Conservation (phyloP, 2,113 vertebrate genomes). For the Charina bottae region DNA sequence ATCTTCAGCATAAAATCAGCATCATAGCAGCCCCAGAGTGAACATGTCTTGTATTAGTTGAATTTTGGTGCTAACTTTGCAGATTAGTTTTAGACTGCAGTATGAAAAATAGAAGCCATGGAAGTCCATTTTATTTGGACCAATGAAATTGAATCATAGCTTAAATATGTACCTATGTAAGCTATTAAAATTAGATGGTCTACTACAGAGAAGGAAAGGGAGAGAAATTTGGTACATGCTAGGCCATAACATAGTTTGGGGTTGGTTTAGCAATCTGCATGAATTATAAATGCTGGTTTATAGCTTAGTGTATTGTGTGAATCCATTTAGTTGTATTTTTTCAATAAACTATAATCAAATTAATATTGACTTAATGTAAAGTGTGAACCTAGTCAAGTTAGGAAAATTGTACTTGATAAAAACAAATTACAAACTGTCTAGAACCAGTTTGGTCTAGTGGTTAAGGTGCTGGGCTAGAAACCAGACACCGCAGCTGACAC, state of each 20-base stretch:
- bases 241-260: neutral
- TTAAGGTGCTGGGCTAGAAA: no score
- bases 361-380: neutral
- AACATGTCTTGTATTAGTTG: neutral
- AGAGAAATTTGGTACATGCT: neutral
- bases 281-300: neutral
- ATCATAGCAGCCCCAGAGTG: neutral
- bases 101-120: neutral
- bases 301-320: neutral
- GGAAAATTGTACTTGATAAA: neutral
- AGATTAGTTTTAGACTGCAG: neutral
- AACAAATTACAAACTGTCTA: slow-evolving; percentile 7
- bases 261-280: neutral
- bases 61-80: neutral
- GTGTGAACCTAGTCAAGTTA: neutral
- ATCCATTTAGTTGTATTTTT: neutral
- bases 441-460: no score
- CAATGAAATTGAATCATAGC: slow-evolving; percentile 13
- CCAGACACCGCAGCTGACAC: no score
- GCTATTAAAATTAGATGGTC: slow-evolving; percentile 9
- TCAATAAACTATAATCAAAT: neutral
- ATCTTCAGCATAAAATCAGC: neutral
- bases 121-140: slow-evolving; percentile 19
- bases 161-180: neutral
- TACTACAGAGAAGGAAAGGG: neutral